These are phyloP conservation scores for Argynnis bischoffii DNA, from an alignment of 2,888 invertebrate genomes.

Conservation along the genomic window DNA sequence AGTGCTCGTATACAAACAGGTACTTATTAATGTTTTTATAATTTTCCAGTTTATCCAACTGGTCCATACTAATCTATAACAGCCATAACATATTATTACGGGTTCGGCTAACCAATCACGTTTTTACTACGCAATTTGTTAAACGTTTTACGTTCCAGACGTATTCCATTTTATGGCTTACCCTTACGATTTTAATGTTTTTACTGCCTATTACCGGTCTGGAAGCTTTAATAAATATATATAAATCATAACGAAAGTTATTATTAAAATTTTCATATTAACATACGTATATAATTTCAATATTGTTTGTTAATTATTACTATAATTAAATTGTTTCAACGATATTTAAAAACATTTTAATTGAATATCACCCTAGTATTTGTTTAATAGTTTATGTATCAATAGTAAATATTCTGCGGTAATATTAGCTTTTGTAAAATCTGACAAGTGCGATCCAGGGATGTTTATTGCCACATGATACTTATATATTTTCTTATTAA, in stretches of 20 bases:
- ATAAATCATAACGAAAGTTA: constrained; percentile 18
- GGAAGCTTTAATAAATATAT: constrained; percentile 21
- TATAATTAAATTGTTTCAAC: too few species aligned
- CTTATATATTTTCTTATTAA: too few species aligned
- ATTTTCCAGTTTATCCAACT: constrained; percentile 7
- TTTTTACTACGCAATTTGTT: constrained; percentile 32
- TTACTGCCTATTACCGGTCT: constrained; percentile 28
- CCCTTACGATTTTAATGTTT: constrained; percentile 28
- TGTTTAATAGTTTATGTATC: too few species aligned
- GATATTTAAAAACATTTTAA: too few species aligned
- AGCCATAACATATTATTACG: constrained; percentile 20
- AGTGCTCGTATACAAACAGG: neutral
- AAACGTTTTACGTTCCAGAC: constrained; percentile 33
- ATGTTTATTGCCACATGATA: too few species aligned
- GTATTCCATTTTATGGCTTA: constrained; percentile 25
- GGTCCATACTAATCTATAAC: constrained; percentile 6
- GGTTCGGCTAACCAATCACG: constrained; percentile 22
- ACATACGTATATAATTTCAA: neutral
- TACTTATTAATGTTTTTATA: neutral
- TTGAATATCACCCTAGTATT: too few species aligned
- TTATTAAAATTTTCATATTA: constrained; percentile 9
- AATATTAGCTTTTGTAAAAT: too few species aligned
- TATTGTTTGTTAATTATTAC: neutral
- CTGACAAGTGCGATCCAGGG: too few species aligned
- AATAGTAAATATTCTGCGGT: too few species aligned